Base-by-base conservation (phyloP, 2,888 invertebrate genomes). In the Macropis europaea region DNA sequence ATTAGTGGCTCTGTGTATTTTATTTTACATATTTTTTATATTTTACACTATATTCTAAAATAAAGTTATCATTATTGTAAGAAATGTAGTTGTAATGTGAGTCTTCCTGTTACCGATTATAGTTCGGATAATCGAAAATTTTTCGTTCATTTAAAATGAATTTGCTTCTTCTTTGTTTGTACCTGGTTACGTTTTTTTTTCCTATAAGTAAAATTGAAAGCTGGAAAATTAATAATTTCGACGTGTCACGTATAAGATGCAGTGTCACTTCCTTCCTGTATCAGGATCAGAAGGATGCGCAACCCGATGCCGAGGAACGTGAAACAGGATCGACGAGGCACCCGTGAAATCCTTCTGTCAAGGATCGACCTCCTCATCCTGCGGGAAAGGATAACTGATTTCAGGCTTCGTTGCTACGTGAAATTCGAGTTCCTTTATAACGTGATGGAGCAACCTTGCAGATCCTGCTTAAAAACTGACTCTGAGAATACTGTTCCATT, bases 331-430 rank as follows among this genome's bases (percentile, higher is more conserved):
- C 54, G n/a, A 22, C 48, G 26, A 28, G 64, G 61, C 60, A 70
- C 11, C 78, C 81, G 76, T 84, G 79, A 84, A 84, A 81, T 83
- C 68, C 45, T 71, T 76, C 63, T 59, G 68, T 78, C 66, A 52
- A 62, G 63, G 70, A 69, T 62, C 67, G 13, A 63, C 66, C 56
- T 45, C 17, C 38, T 9, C 45, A 67, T 70, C 73, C 70, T 74
- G 66, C 28, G 13, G 24, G 57, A 13, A 38, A 38, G 40, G 50
- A 60, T 82, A 78, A 82, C 72, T 73, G 82, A 84, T 84, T 84
- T 82, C 76, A 81, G 54, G 83, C 67, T 78, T 82, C 71, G 64
- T 84, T 81, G 50, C 17, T 42, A 70, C 63, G 60, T 48, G 40
- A 60, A 64, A 57, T 47, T 52, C 43, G 13, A 60, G 43, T 56